Percentiles rank a stretch among this genome's conserved stretches.
phyloP scores from a whole-genome alignment of 2,113 vertebrate species.

The Thymallus thymallus region DNA sequence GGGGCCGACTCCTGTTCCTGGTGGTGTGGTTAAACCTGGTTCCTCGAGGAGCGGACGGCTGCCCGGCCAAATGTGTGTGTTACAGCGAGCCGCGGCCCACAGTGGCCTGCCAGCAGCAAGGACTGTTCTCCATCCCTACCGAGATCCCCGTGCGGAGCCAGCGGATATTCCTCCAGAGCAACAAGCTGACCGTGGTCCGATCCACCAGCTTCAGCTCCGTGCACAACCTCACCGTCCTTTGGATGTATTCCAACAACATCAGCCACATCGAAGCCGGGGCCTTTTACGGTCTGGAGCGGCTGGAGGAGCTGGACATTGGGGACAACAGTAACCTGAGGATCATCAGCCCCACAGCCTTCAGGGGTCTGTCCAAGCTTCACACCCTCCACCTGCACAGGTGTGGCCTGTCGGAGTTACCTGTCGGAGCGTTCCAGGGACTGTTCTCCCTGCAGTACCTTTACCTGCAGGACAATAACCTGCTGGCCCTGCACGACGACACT shows the following conservation, averaged over 20 bases:
- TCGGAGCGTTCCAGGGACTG: slow-evolving; percentile 87
- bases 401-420: slow-evolving; percentile 87
- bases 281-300: slow-evolving; percentile 85
- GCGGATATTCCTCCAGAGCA: slow-evolving; percentile 95
- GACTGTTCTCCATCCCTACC: slow-evolving; percentile 85
- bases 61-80: slow-evolving; percentile 92
- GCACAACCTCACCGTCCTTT: slow-evolving; percentile 92
- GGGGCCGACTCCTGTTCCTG: slow-evolving; percentile 89
- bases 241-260: slow-evolving; percentile 95
- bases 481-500: slow-evolving; percentile 85
- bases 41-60: slow-evolving; percentile 77
- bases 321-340: slow-evolving; percentile 89
- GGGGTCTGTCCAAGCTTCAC: slow-evolving; percentile 87
- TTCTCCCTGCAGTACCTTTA: slow-evolving; percentile 95
- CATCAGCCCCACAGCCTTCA: slow-evolving; percentile 87
- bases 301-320: slow-evolving; percentile 95
- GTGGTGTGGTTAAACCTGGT: slow-evolving; percentile 89
- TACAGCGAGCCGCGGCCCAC: slow-evolving; percentile 93
- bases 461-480: slow-evolving; percentile 92
- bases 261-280: slow-evolving; percentile 88
- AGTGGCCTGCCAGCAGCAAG: slow-evolving; percentile 95
- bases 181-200: slow-evolving; percentile 85
- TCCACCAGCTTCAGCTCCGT: slow-evolving; percentile 90
- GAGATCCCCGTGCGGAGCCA: slow-evolving; percentile 92
- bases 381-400: slow-evolving; percentile 94